Base-by-base conservation (phyloP, 1,140 invertebrate species). In the Daktulosphaira vitifoliae region DNA sequence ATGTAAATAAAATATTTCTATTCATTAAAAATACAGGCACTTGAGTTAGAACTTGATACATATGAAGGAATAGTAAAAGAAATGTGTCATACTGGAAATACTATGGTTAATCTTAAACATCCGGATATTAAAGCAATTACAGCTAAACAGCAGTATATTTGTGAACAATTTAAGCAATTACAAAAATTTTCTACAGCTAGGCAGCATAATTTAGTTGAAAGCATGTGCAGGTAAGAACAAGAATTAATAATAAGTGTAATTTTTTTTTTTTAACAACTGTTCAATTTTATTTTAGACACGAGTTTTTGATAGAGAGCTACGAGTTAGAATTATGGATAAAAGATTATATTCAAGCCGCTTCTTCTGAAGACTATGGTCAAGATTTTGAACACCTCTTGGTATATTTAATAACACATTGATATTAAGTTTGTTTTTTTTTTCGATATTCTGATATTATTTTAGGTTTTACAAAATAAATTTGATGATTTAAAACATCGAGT, bases 301-400 rank as follows among this genome's bases (percentile, higher is more conserved):
- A 96, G 72, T 99, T 96, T 74, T 85, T 96, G 72, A 77, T 87
- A 0, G 96, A 98, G 76, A 88, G 85, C 66, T 82, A 85, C 56
- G 93, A 98, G 72, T 80, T 98, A 59, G 91, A 96, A 71, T 83
- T 85, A 69, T 98, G 94, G 93, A 96, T 98, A 33, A 84, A 86
- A 67, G 92, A 97, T 73, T 92, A 98, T 74, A 84, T 92, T 75
- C 85, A 89, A 69, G 84, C 85, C 0, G 94, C 93, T 7, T 85
- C 85, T 3, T 92, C 88, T 37, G 94, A 98, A 73, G 96, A 99
- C 74, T 98, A 94, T 76, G 95, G 95, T 6, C 89, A 92, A 74
- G 95, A 98, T 78, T 97, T 93, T 74, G 96, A 98, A 74, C 95
- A 98, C 78, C 76, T 97, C 25, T 76, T 93, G 76, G 85, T 91